Percentiles rank a stretch among this genome's conserved stretches.
Conservation (phyloP, 2,113 vertebrate genomes). For the Nesogale talazaci region DNA sequence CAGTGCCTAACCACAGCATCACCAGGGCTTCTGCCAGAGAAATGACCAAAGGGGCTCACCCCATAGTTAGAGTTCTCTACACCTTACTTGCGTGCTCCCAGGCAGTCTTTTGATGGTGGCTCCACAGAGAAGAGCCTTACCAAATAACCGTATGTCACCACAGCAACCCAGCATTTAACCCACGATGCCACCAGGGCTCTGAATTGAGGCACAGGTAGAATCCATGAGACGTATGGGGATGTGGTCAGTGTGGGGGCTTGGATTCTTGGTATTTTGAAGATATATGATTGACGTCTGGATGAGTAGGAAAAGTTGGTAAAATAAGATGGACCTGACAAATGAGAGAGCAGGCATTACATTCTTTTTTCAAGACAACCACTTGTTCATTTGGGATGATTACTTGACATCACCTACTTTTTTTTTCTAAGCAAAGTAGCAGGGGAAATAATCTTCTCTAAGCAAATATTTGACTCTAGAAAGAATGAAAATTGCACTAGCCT, state of each 20-base stretch:
- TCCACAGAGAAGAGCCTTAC: too few relatives aligned
- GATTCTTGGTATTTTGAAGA: neutral
- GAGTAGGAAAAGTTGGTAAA: conserved; percentile 23
- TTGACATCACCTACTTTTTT: neutral
- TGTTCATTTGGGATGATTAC: conserved; percentile 23
- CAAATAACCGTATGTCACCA: too few relatives aligned
- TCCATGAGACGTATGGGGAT: neutral
- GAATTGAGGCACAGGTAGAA: neutral
- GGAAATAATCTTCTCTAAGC: neutral
- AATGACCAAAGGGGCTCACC: too few relatives aligned
- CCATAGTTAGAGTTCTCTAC: too few relatives aligned
- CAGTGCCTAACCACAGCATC: too few relatives aligned
- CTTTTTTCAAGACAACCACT: conserved; percentile 24
- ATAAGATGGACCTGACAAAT: neutral
- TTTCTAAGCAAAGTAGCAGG: neutral
- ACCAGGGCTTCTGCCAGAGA: too few relatives aligned
- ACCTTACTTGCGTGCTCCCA: too few relatives aligned
- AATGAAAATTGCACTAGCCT: neutral
- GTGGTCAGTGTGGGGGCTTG: neutral
- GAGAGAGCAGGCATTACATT: conserved; percentile 26
- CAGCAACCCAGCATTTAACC: too few relatives aligned
- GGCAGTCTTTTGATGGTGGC: too few relatives aligned
- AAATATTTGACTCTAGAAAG: neutral
- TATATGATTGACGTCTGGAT: neutral
- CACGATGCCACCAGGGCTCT: neutral